Evolutionary conservation across 2,113 vertebrate species (phyloP).

Genomic region (Probosciger aterrimus): DNA sequence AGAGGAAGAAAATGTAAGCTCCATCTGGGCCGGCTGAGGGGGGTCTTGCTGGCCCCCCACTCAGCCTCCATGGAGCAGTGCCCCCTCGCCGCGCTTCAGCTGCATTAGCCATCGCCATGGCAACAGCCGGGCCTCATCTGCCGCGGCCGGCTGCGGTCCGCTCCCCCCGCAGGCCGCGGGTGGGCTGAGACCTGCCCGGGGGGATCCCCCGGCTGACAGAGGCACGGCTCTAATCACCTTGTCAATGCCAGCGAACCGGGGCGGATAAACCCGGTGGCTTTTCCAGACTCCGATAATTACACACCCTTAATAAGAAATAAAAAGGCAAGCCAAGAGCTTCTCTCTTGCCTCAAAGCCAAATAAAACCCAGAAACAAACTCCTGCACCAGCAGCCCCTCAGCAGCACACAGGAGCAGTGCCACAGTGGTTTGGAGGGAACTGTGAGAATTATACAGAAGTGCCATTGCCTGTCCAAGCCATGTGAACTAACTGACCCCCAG

Average conservation of each 20-base stretch:
- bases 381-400: conserved; percentile 2
- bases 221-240: conserved; percentile 59
- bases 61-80: background rate
- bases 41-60: background rate
- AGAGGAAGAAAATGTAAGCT: conserved; percentile 52
- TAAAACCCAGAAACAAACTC: background rate
- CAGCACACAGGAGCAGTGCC: background rate
- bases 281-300: background rate
- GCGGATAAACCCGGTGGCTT: background rate
- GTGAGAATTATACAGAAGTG: background rate
- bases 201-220: conserved; percentile 56
- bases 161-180: background rate
- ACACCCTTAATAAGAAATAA: background rate
- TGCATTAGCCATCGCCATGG: conserved; percentile 83
- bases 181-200: conserved; percentile 42
- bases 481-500: conserved; percentile 5
- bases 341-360: conserved; percentile 15
- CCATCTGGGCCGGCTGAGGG: conserved; percentile 56
- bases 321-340: background rate
- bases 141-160: conserved; percentile 71
- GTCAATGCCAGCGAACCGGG: background rate
- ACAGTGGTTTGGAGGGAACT: background rate
- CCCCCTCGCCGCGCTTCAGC: conserved; percentile 63
- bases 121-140: conserved; percentile 83
- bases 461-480: background rate